Base-by-base conservation (phyloP, 2,888 invertebrate species). In the Nysson spinosus region DNA sequence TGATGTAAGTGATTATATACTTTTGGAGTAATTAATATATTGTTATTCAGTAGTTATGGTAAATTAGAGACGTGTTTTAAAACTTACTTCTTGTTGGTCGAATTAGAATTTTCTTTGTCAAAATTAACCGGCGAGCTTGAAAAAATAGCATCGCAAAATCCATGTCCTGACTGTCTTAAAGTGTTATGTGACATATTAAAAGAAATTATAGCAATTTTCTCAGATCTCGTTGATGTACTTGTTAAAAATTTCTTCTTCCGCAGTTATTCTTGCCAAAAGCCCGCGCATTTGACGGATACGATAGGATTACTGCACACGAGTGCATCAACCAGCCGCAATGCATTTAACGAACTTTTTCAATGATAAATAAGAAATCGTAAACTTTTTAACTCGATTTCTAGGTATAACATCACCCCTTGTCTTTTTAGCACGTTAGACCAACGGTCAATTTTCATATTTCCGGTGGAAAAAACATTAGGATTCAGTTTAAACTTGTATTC, bases 121-220 rank as follows among this genome's bases (percentile, higher is more conserved):
- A 75, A 81, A 35, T 60, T 75, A 56, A 81, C 67, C 24, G 85
- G 82, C 16, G 82, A 81, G 44, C 75, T 85, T 28, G 86, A 82
- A 43, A 86, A 86, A 64, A 86, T 85, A 58, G 86, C 85, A 72
- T 81, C 80, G 52, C 80, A 83, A 77, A 82, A 85, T 62, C 85
- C 82, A 49, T 82, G 80, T 22, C 61, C 40, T 19, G 46, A 12
- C 42, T 57, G 43, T 55, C 73, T 73, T 7, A 43, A 28, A 0
- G 12, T 54, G 24, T 69, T 72, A 2, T 67, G 72, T 7, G 83
- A 77, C 85, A 85, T 85, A 26, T 32, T 49, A 7, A 4, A 26
- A 1, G 14, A 37, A 40, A 12, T 24, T n/a, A 9, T 1, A 14
- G n/a, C 30, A 39, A 40, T 34, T 46, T 43, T 34, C 17, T 40